Evolutionary conservation across 2,888 invertebrate genomes (phyloP).

Genomic region (Achlya flavicornis): DNA sequence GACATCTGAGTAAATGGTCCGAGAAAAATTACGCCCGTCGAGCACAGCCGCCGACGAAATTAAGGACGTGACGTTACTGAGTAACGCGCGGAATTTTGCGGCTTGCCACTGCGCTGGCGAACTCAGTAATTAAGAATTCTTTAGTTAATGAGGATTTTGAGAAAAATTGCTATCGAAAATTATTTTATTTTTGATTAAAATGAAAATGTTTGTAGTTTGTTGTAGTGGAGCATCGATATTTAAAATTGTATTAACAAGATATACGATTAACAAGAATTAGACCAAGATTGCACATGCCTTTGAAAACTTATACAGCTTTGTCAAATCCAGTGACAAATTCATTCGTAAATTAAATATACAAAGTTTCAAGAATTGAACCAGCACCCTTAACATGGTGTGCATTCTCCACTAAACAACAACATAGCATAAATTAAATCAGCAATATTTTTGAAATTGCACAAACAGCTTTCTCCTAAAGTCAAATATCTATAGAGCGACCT

Average conservation of each 20-base stretch:
- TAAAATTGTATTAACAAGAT: too few species aligned
- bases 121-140: slow-evolving; percentile 32
- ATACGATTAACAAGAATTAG: too few species aligned
- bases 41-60: slow-evolving; percentile 56
- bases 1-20: slow-evolving; percentile 76
- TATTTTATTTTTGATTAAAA: background rate
- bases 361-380: too few species aligned
- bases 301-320: too few species aligned
- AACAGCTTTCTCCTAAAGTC: slow-evolving; percentile 16
- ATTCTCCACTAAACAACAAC: too few species aligned
- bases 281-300: too few species aligned
- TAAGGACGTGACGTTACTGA: slow-evolving; percentile 39
- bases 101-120: slow-evolving; percentile 12
- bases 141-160: slow-evolving; percentile 32
- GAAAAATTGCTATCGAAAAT: background rate
- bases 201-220: background rate
- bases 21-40: slow-evolving; percentile 71
- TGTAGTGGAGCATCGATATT: too few species aligned
- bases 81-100: slow-evolving; percentile 32
- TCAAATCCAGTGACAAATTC: too few species aligned
- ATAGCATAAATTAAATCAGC: background rate
- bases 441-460: slow-evolving; percentile 8
- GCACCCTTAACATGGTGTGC: too few species aligned
- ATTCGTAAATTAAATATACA: too few species aligned
- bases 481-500: slow-evolving; percentile 31